Evolutionary conservation across 2,797 vertebrate genomes (phyloP), one percentile per base, ranked within the genome.

Genomic region (Centropyge bicolor): DNA sequence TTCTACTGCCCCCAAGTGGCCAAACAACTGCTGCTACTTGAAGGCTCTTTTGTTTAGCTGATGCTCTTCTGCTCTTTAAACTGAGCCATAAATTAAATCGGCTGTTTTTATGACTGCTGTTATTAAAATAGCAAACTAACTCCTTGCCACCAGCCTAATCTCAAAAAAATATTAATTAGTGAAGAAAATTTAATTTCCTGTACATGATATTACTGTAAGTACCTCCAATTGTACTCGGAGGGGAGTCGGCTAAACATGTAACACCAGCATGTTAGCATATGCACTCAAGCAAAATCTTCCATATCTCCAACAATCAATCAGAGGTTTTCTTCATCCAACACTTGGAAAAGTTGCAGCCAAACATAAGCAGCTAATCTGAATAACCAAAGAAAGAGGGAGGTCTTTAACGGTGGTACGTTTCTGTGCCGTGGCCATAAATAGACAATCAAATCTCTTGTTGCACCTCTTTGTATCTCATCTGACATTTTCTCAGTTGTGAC

Each of bases 401-500:
- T 12, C 11, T 13, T 20, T 11, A n/a, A 8, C 1, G 17, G 27
- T 31, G 16, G 6, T 62, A 38, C 40, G 24, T 24, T 43, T 62
- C 36, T 13, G 6, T 4, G 20, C 19, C 35, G 40, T 35, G 41
- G 13, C n/a, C 24, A 38, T 20, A 72, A 24, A 22, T 12, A 17
- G 14, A 48, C 20, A 46, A 35, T 1, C 1, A 51, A 17, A 38
- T 6, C 36, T 49, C 20, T 14, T 8, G 5, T n/a, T 35, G 13
- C 55, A n/a, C 5, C 51, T 65, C 70, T 48, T 49, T 61, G 24
- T 24, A 35, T 49, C 67, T 57, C 70, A 61, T 40, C 45, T 51
- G 48, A 64, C 45, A 67, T 64, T 57, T 54, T 67, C 69, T 61
- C 46, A 41, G 9, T 36, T 59, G 73, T 80, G 65, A 54, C 51